Conservation (phyloP, 1,140 invertebrate species). For the Hormaphis cornu region DNA sequence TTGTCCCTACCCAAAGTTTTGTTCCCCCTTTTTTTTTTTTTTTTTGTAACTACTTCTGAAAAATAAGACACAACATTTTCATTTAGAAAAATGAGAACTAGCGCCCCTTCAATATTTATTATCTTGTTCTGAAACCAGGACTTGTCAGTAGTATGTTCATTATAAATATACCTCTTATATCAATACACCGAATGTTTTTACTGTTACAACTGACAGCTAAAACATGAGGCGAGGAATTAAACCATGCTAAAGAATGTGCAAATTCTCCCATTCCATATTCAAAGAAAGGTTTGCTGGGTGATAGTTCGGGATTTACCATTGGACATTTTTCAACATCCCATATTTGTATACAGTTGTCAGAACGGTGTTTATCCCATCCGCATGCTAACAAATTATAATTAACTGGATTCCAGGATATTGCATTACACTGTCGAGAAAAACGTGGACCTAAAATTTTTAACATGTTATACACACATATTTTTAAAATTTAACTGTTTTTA, state of each 20-base stretch:
- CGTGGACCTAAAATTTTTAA: constrained; percentile 63
- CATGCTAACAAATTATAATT: constrained; percentile 72
- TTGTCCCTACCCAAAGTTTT: too few species aligned
- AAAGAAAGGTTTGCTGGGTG: constrained; percentile 34
- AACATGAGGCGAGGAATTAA: constrained; percentile 59
- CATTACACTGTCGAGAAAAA: constrained; percentile 72
- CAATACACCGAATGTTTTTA: constrained; percentile 82
- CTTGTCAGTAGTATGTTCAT: too few species aligned
- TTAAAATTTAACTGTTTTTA: constrained; percentile 22
- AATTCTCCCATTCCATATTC: constrained; percentile 66
- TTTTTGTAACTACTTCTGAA: too few species aligned
- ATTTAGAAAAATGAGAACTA: too few species aligned
- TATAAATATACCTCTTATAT: constrained; percentile 64
- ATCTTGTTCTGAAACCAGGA: too few species aligned
- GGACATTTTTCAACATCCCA: constrained; percentile 62
- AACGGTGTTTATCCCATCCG: constrained; percentile 75
- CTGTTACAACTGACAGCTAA: constrained; percentile 79
- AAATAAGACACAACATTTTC: too few species aligned
- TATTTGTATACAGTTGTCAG: constrained; percentile 69
- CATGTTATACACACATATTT: not conserved
- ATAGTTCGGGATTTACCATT: constrained; percentile 32
- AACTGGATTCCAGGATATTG: constrained; percentile 80
- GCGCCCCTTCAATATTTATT: too few species aligned
- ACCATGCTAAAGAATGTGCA: constrained; percentile 77
- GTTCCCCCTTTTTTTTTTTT: too few species aligned